Base-by-base conservation (phyloP, 1,140 invertebrate species). In the Drosophila sproati region DNA sequence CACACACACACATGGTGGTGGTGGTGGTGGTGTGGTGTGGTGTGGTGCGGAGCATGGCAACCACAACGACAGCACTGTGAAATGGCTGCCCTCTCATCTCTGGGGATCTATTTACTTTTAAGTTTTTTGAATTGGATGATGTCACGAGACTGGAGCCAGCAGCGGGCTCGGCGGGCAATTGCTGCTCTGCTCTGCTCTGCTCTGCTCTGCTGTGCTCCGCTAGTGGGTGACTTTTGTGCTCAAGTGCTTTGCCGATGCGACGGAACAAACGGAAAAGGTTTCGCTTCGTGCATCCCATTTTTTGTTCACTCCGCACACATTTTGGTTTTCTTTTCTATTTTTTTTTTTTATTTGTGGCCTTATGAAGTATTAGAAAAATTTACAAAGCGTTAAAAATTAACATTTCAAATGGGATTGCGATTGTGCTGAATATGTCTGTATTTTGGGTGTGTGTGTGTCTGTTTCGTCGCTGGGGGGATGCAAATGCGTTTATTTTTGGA, bases 91-190 rank as follows among this genome's bases (percentile, higher is more conserved):
- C 20, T 66, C 80, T 71, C 77, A 64, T 88, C 80, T 88, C 85
- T 88, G 64, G 85, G 85, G 85, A 88, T 88, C 85, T 88, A 88
- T 88, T 88, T 88, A 89, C 85, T 88, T 88, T 88, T 85, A 88
- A 88, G 85, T 88, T 89, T 88, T 70, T 67, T 89, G 43, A 89
- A 88, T 89, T 89, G 83, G 85, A 89, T 88, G 85, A 88, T 85
- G 85, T 88, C 83, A 89, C 83, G 68, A 80, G 55, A 39, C 34
- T n/a, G 10, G 37, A 10, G 51, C 37, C 54, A 41, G 41, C 52
- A 20, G 28, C n/a, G 55, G 60, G 31, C 39, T 29, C 39, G 32
- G 45, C 31, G 47, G 32, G 6, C 29, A 5, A 2, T 35, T 8
- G n/a, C 3, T 39, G 20, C 20, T 20, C 20, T 20, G 20, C 20